Conservation (phyloP, 2,113 vertebrate species). For the Petromus typicus region DNA sequence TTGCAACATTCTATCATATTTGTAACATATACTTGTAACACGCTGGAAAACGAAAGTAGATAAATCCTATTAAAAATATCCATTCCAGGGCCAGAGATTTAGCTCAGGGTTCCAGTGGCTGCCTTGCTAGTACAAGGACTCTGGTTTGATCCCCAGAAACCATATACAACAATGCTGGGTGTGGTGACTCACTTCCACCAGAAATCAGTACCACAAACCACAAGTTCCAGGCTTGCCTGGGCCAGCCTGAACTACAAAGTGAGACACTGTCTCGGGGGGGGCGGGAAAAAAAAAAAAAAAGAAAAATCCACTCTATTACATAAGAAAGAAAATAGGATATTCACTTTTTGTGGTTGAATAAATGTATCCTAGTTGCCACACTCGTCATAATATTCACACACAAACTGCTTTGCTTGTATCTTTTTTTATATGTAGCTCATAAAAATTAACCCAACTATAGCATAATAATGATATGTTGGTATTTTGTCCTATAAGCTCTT, state of each 20-base stretch:
- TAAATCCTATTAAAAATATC: conserved; percentile 10
- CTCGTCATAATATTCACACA: not conserved
- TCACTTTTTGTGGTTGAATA: not conserved
- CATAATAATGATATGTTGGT: not conserved
- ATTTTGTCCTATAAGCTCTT: not conserved
- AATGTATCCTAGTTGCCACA: not conserved
- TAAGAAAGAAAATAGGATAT: not conserved
- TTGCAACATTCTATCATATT: not conserved
- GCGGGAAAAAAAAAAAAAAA: too few species aligned
- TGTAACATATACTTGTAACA: not conserved
- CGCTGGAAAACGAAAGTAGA: not conserved
- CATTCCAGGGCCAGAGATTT: too few species aligned
- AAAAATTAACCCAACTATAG: not conserved
- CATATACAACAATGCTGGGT: too few species aligned
- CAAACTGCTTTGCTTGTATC: not conserved
- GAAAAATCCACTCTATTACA: not conserved
- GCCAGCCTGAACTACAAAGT: too few species aligned
- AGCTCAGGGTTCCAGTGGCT: too few species aligned
- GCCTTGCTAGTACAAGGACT: too few species aligned
- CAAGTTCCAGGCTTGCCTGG: too few species aligned
- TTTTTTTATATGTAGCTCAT: not conserved
- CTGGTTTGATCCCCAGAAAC: too few species aligned
- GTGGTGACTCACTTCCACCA: too few species aligned
- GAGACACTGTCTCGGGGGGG: too few species aligned
- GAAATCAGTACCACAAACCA: too few species aligned